Evolutionary conservation across 2,797 vertebrate species (phyloP).

Genomic region (Peromyscus melanophrys): DNA sequence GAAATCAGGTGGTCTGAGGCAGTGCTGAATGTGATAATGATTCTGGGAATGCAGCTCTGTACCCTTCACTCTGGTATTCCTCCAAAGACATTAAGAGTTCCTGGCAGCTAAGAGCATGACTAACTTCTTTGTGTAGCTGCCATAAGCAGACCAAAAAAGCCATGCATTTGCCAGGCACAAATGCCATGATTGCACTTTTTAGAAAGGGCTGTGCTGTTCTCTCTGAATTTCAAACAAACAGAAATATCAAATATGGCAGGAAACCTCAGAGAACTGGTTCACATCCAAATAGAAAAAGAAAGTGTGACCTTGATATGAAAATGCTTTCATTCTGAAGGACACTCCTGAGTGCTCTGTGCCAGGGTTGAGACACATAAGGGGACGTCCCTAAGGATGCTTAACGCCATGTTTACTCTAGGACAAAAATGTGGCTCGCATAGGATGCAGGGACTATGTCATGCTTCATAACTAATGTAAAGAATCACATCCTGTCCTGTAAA

Average conservation of each 20-base stretch:
- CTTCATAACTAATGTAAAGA: slow-evolving; percentile 8
- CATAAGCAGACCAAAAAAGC: slow-evolving; percentile 53
- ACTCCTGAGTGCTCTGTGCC: neutral
- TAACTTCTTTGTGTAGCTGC: slow-evolving; percentile 72
- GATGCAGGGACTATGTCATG: neutral
- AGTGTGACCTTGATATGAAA: neutral
- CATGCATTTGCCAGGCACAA: neutral
- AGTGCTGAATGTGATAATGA: slow-evolving; percentile 71
- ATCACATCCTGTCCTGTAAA: slow-evolving; percentile 29
- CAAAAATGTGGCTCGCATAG: neutral
- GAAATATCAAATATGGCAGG: neutral
- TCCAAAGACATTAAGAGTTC: slow-evolving; percentile 78
- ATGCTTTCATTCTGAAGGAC: slow-evolving; percentile 18
- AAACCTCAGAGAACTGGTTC: neutral
- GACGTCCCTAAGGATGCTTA: neutral
- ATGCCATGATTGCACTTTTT: neutral
- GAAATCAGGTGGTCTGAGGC: slow-evolving; percentile 2
- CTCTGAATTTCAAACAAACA: slow-evolving; percentile 28
- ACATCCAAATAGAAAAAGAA: neutral
- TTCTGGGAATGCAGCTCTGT: slow-evolving; percentile 60
- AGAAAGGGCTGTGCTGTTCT: neutral
- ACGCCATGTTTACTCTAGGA: neutral
- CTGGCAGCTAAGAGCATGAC: slow-evolving; percentile 30
- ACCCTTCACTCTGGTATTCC: slow-evolving; percentile 73
- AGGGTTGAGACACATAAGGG: neutral